These are phyloP conservation scores for Dromas ardeola DNA, from an alignment of 2,113 vertebrate genomes.

Conservation along the genomic window DNA sequence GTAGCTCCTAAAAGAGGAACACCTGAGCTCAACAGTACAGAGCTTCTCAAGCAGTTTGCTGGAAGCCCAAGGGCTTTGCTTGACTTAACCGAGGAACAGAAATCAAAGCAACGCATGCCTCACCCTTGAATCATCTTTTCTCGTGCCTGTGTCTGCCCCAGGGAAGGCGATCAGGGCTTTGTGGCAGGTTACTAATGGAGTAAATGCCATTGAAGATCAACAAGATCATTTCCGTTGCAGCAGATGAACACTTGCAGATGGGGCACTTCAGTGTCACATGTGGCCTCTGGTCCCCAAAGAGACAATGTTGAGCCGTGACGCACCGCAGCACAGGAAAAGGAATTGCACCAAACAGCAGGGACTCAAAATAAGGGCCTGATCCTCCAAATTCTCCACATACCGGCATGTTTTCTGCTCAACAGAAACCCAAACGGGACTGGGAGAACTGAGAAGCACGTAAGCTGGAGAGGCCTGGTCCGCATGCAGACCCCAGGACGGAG, in stretches of 20 bases:
- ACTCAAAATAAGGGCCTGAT: neutral
- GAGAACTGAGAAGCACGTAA: rapidly evolving
- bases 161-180: neutral
- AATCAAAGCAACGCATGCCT: neutral
- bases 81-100: neutral
- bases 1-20: neutral
- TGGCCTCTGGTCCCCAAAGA: neutral
- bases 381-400: neutral
- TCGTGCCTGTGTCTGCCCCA: neutral
- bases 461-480: neutral
- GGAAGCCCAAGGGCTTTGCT: neutral
- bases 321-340: neutral
- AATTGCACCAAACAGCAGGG: rapidly evolving
- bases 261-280: neutral
- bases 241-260: neutral
- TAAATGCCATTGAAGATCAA: neutral
- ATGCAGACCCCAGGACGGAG: neutral
- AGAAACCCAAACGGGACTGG: neutral
- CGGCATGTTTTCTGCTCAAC: neutral
- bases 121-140: neutral
- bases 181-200: neutral
- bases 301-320: neutral
- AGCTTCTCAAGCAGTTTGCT: neutral
- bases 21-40: neutral
- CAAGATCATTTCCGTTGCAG: neutral